Conservation (phyloP, 1,140 invertebrate species). For the Ips nitidus region DNA sequence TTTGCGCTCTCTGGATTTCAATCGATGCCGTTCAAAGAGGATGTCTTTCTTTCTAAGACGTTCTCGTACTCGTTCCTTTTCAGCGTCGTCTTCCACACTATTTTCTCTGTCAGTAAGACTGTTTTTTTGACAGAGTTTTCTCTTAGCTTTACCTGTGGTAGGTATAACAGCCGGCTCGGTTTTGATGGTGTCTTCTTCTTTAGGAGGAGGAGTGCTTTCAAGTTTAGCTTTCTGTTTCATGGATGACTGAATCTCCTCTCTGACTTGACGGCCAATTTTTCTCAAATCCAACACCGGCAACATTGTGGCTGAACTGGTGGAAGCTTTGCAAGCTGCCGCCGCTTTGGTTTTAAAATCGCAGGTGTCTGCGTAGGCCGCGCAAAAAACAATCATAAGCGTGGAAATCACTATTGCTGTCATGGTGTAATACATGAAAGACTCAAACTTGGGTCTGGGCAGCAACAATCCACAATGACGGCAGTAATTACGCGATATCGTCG, state of each 20-base stretch:
- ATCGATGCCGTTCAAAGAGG: slow-evolving; percentile 31
- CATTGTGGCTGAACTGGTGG: slow-evolving; percentile 52
- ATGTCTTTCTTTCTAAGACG: slow-evolving; percentile 37
- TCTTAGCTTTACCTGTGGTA: slow-evolving; percentile 46
- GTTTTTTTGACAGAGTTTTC: slow-evolving; percentile 41
- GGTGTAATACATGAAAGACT: slow-evolving; percentile 70
- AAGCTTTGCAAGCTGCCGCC: slow-evolving; percentile 36
- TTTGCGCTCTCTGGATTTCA: slow-evolving; percentile 36
- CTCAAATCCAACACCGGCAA: slow-evolving; percentile 65
- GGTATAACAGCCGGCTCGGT: slow-evolving; percentile 44
- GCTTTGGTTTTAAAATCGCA: slow-evolving; percentile 66
- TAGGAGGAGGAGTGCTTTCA: slow-evolving; percentile 16
- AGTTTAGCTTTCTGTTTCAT: slow-evolving; percentile 36
- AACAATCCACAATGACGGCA: slow-evolving; percentile 72
- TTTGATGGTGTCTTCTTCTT: slow-evolving; percentile 32
- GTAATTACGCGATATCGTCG: slow-evolving; percentile 77
- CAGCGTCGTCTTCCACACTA: slow-evolving; percentile 18
- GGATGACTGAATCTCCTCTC: slow-evolving; percentile 44
- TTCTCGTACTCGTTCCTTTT: slow-evolving; percentile 20
- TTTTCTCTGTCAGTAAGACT: slow-evolving; percentile 34
- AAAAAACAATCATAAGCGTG: slow-evolving; percentile 67
- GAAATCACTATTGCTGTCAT: slow-evolving; percentile 64
- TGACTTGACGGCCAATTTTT: slow-evolving; percentile 44
- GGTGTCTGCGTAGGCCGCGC: slow-evolving; percentile 74
- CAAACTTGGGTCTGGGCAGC: slow-evolving; percentile 79